A percentile compares a stretch with the other conserved stretches of the same genome.
Evolutionary conservation across 2,888 invertebrate genomes (phyloP).

Genomic region (Osmoderma eremita): DNA sequence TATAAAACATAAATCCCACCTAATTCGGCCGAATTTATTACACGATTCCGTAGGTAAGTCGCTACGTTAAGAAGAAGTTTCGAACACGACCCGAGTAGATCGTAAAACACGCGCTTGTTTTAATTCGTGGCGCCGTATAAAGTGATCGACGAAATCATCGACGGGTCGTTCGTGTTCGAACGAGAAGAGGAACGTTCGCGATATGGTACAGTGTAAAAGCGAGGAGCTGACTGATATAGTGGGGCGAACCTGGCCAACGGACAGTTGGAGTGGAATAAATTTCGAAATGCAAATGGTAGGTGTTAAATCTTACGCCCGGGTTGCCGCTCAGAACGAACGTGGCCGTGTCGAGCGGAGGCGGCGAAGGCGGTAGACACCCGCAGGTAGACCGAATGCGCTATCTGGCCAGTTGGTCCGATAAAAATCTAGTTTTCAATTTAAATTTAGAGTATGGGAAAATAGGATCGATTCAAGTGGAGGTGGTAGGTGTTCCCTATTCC

Average conservation of each 20-base stretch:
- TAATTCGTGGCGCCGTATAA: constrained; percentile 41
- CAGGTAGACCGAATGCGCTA: constrained; percentile 25
- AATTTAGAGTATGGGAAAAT: constrained; percentile 39
- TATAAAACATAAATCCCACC: constrained; percentile 7
- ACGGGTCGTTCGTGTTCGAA: constrained; percentile 19
- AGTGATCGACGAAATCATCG: constrained; percentile 39
- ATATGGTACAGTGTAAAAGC: not conserved
- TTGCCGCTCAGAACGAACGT: constrained; percentile 43
- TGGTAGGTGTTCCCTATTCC: no score
- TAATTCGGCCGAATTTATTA: constrained; percentile 22
- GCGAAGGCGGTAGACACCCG: constrained; percentile 39
- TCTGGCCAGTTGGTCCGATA: constrained; percentile 35
- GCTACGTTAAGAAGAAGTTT: constrained; percentile 23
- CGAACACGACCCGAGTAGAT: constrained; percentile 21
- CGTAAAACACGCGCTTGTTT: constrained; percentile 28
- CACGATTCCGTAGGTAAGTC: constrained; percentile 1
- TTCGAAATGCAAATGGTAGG: constrained; percentile 53
- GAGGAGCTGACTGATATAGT: constrained; percentile 18
- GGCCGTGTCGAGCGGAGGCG: constrained; percentile 39
- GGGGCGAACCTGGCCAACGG: not conserved
- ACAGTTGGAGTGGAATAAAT: constrained; percentile 46
- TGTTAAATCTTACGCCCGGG: constrained; percentile 50
- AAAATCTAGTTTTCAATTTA: constrained; percentile 50
- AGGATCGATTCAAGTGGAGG: no score
- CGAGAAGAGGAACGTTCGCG: constrained; percentile 32